These are phyloP conservation scores for Amphiprion ocellaris DNA, from an alignment of 2,113 vertebrate genomes.

Conservation along the genomic window DNA sequence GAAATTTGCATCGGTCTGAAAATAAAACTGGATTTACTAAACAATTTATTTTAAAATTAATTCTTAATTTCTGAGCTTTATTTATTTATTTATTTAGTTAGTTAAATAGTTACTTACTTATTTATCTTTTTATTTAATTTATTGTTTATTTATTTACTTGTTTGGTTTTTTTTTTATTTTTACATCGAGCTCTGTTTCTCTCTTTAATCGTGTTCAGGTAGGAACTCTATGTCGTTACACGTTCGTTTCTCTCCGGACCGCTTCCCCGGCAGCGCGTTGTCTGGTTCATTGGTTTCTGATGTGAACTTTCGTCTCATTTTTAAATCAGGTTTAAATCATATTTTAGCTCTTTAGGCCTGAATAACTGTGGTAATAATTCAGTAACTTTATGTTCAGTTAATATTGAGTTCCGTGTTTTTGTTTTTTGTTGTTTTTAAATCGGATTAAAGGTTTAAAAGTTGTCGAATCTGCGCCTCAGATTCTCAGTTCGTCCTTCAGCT, in stretches of 20 bases:
- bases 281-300: background rate
- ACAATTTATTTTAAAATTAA: too few species aligned
- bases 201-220: background rate
- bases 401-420: background rate
- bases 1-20: too few species aligned
- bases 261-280: background rate
- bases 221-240: background rate
- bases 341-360: background rate
- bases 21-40: too few species aligned
- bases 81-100: too few species aligned
- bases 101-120: too few species aligned
- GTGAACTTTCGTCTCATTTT: background rate
- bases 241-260: background rate
- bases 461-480: background rate
- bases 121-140: too few species aligned
- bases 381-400: too few species aligned
- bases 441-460: background rate
- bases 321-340: background rate
- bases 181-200: too few species aligned
- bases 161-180: too few species aligned
- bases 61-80: too few species aligned
- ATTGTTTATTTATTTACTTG: too few species aligned
- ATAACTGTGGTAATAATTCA: background rate
- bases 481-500: constrained; percentile 5
- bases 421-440: background rate